Evolutionary conservation across 1,140 invertebrate genomes (phyloP).

Genomic region (Leptinotarsa texana): DNA sequence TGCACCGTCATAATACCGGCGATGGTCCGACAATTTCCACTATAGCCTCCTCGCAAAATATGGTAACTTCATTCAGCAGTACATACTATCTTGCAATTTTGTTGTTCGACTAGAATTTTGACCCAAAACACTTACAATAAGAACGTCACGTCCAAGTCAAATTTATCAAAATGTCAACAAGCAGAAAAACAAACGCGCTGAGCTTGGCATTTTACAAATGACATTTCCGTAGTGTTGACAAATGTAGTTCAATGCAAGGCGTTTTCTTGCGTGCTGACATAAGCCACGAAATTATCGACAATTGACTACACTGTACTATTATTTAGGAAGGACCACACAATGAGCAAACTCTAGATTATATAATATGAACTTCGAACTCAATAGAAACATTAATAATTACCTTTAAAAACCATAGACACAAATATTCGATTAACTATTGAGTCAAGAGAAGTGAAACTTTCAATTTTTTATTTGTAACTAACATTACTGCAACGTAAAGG

Average conservation of each 20-base stretch:
- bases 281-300: too few relatives aligned
- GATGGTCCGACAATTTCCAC: neutral
- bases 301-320: too few relatives aligned
- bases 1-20: constrained; percentile 16
- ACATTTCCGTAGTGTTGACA: neutral
- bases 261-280: too few relatives aligned
- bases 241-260: neutral
- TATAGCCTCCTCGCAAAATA: neutral
- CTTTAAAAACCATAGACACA: too few relatives aligned
- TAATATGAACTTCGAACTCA: too few relatives aligned
- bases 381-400: too few relatives aligned
- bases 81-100: neutral
- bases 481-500: too few relatives aligned
- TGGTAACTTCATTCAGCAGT: neutral
- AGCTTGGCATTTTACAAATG: constrained; percentile 11
- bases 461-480: too few relatives aligned
- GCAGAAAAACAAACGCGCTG: constrained; percentile 16
- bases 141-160: constrained; percentile 6
- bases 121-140: constrained; percentile 8
- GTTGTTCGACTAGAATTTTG: constrained; percentile 11
- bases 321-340: too few relatives aligned
- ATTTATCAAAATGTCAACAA: constrained; percentile 24
- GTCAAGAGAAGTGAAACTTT: too few relatives aligned
- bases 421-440: too few relatives aligned
- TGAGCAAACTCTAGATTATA: too few relatives aligned